Conservation (phyloP, 2,113 vertebrate species). For the Nettapus auritus region DNA sequence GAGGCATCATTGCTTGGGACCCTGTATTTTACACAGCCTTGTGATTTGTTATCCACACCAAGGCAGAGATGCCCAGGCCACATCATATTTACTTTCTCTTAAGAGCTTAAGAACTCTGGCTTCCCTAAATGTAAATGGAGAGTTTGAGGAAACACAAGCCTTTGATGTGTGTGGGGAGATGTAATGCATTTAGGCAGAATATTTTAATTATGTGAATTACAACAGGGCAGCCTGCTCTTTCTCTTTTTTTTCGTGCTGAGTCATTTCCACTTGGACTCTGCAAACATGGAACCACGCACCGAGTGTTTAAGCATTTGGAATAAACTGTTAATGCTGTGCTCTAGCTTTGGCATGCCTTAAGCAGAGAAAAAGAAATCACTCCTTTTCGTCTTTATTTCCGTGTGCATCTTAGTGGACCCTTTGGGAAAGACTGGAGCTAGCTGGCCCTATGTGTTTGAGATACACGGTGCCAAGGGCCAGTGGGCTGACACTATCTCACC, state of each 20-base stretch:
- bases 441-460: background rate
- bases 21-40: background rate
- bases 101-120: slow-evolving; percentile 15
- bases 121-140: slow-evolving; percentile 45
- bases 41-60: background rate
- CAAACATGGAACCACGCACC: slow-evolving; percentile 25
- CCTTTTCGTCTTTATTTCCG: background rate
- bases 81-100: background rate
- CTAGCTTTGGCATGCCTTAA: slow-evolving; percentile 4
- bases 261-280: slow-evolving; percentile 66
- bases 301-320: slow-evolving; percentile 43
- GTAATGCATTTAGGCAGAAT: slow-evolving; percentile 52
- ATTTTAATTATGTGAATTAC: slow-evolving; percentile 66
- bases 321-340: slow-evolving; percentile 39
- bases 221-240: slow-evolving; percentile 40
- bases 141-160: slow-evolving; percentile 38
- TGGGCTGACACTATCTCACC: background rate
- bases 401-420: background rate
- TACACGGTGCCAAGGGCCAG: background rate
- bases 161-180: slow-evolving; percentile 56
- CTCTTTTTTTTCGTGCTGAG: slow-evolving; percentile 46
- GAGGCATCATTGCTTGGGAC: background rate
- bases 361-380: slow-evolving; percentile 1
- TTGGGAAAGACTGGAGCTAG: background rate
- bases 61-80: background rate